phyloP scores from a whole-genome alignment of 92 coral and sea anemone species.

The Paramuricea clavata region DNA sequence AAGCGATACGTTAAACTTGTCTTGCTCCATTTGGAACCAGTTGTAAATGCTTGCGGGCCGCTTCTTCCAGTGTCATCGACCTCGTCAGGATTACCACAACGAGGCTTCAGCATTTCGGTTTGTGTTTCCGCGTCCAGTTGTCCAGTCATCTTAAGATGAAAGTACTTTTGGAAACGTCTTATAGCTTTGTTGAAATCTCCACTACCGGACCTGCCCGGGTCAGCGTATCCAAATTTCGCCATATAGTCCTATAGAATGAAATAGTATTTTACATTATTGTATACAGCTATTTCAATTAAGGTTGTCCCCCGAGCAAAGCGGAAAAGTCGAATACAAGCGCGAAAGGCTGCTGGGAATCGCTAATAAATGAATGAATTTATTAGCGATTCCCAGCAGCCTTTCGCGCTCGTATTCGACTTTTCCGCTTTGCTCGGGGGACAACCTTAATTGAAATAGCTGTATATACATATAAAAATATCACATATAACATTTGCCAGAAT shows the following conservation, averaged over 20 bases:
- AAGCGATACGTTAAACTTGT: constrained; percentile 47
- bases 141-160: constrained; percentile 80
- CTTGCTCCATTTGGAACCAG: constrained; percentile 59
- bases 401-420: no score
- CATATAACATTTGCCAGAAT: no score
- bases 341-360: no score
- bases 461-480: no score
- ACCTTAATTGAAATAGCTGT: no score
- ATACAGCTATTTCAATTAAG: no score
- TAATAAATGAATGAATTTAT: no score
- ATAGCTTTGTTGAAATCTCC: constrained; percentile 75
- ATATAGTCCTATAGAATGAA: neutral
- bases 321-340: no score
- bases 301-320: no score
- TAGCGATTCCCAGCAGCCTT: no score
- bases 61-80: constrained; percentile 64
- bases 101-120: constrained; percentile 80
- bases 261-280: no score
- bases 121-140: constrained; percentile 73
- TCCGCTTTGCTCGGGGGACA: no score
- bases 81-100: constrained; percentile 85
- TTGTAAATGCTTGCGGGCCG: constrained; percentile 66
- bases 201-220: constrained; percentile 69
- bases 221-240: neutral
- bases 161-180: constrained; percentile 76